Evolutionary conservation across 2,888 invertebrate genomes (phyloP).

Genomic region (Flabesymbios commensalis): DNA sequence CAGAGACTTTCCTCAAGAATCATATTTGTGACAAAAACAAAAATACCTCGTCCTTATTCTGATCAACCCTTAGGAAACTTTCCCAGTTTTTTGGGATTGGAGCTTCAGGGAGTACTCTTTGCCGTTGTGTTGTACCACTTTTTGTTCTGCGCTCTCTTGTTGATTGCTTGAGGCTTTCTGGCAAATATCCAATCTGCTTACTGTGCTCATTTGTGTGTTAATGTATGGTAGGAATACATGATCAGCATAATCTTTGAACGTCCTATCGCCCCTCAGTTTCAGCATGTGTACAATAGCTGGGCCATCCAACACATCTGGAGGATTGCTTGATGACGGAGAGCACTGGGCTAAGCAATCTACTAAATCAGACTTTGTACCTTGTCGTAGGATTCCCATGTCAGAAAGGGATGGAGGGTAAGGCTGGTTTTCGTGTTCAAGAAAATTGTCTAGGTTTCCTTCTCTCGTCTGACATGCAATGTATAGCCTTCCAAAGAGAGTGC

Average conservation of each 20-base stretch:
- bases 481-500: conserved; percentile 1
- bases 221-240: neutral
- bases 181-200: neutral
- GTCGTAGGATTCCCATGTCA: neutral
- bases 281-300: conserved; percentile 7
- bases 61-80: neutral
- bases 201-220: neutral
- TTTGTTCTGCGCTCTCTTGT: neutral
- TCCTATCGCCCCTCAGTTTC: neutral
- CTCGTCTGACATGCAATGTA: conserved; percentile 4
- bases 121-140: neutral
- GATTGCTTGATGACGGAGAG: neutral
- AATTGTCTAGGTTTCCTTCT: conserved; percentile 1
- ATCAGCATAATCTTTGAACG: neutral
- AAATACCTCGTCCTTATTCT: conserved; percentile 8
- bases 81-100: neutral
- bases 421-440: conserved; percentile 12
- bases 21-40: too few species aligned
- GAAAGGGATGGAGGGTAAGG: conserved; percentile 6
- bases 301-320: conserved; percentile 9
- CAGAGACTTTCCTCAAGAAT: too few species aligned
- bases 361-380: conserved; percentile 9
- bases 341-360: neutral
- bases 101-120: neutral
- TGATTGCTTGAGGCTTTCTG: conserved; percentile 1